Evolutionary conservation across 2,888 invertebrate species (phyloP).

Genomic region (Brachypterus glaber): DNA sequence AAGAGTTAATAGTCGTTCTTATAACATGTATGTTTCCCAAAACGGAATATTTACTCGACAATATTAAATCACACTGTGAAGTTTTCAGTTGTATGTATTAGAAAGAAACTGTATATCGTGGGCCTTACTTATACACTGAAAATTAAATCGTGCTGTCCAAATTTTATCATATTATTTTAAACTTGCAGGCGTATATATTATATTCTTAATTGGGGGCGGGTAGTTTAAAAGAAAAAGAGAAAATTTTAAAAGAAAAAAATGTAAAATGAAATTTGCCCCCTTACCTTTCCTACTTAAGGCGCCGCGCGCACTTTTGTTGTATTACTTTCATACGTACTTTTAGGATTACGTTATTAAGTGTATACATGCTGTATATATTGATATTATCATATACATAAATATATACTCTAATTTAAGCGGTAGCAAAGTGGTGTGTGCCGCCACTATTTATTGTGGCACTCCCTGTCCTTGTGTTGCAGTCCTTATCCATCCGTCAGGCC

Average conservation of each 20-base stretch:
- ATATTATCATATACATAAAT: constrained; percentile 36
- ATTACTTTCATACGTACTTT: constrained; percentile 37
- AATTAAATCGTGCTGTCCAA: constrained; percentile 44
- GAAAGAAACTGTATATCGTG: constrained; percentile 42
- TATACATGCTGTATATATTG: constrained; percentile 43
- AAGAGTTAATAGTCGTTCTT: constrained; percentile 30
- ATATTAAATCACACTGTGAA: constrained; percentile 43
- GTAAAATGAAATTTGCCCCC: constrained; percentile 14
- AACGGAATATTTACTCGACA: constrained; percentile 40
- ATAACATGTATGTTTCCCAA: constrained; percentile 35
- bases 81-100: constrained; percentile 43
- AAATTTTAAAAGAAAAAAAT: constrained; percentile 4
- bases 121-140: constrained; percentile 45
- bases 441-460: constrained; percentile 39
- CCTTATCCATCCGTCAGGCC: constrained; percentile 33
- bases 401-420: constrained; percentile 40
- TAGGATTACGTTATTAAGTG: constrained; percentile 39
- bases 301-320: constrained; percentile 34
- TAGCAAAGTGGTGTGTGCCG: constrained; percentile 41
- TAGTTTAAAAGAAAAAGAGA: constrained; percentile 14
- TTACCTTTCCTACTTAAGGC: constrained; percentile 34
- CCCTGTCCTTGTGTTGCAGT: constrained; percentile 38
- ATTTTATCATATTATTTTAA: constrained; percentile 26
- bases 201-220: constrained; percentile 25
- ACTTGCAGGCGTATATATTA: constrained; percentile 20